These are phyloP conservation scores for Brachionus rubens DNA, from an alignment of 1,140 invertebrate genomes.

Conservation along the genomic window DNA sequence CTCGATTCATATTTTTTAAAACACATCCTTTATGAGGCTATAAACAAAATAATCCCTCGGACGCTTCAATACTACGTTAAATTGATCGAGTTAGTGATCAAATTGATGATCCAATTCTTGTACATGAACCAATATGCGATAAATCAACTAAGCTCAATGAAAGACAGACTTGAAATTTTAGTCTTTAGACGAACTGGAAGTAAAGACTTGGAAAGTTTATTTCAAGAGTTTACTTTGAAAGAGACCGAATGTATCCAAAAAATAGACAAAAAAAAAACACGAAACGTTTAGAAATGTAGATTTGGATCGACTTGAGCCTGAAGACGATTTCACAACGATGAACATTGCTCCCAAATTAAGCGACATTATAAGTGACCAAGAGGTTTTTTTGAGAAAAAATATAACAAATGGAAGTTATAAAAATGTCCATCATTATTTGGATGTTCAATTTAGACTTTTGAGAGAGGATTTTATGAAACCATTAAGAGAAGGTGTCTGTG, in stretches of 20 bases:
- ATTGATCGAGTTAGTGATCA: neutral
- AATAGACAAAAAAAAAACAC: neutral
- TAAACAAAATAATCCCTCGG: neutral
- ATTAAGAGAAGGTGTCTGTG: no score
- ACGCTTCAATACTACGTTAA: neutral
- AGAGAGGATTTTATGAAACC: no score
- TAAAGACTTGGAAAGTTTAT: neutral
- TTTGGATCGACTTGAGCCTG: slow-evolving; percentile 43
- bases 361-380: no score
- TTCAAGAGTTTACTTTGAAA: neutral
- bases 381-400: no score
- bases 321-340: no score
- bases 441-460: no score
- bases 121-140: neutral
- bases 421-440: no score
- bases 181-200: neutral
- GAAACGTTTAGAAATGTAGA: slow-evolving; percentile 1
- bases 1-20: neutral
- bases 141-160: neutral
- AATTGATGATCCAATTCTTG: slow-evolving; percentile 2
- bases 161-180: no score
- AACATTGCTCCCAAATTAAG: no score
- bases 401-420: no score
- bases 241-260: neutral
- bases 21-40: neutral